These are phyloP conservation scores for Poicephalus gulielmi DNA, from an alignment of 2,113 vertebrate species.

Conservation along the genomic window DNA sequence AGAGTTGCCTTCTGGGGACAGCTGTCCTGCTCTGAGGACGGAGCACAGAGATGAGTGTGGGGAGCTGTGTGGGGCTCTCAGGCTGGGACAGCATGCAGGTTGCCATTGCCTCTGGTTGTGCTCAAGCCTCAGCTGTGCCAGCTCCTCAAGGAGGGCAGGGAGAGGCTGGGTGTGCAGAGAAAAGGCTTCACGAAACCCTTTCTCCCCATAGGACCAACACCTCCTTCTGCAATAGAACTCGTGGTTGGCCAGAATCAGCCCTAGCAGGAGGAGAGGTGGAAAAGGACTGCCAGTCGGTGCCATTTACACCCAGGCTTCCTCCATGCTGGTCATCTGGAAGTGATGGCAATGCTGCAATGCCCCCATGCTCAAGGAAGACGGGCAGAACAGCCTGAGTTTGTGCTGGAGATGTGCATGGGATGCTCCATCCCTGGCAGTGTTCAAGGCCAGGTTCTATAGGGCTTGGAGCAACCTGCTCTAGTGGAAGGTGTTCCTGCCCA, in stretches of 20 bases:
- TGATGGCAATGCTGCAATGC: not conserved
- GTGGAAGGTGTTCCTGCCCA: not conserved
- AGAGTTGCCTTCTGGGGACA: slow-evolving; percentile 23
- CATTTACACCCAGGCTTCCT: rapidly evolving
- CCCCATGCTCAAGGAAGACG: not conserved
- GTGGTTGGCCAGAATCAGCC: not conserved
- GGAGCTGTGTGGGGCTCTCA: not conserved
- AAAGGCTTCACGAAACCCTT: not conserved
- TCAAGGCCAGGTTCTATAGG: not conserved
- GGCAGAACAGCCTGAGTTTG: not conserved
- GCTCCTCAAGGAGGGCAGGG: not conserved
- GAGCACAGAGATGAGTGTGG: not conserved
- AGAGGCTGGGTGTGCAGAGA: not conserved
- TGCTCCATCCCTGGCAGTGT: not conserved
- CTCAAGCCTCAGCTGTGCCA: not conserved
- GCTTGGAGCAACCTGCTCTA: not conserved
- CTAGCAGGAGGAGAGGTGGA: not conserved
- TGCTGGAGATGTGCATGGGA: not conserved
- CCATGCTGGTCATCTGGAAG: not conserved
- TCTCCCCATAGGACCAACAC: not conserved
- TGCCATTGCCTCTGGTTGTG: not conserved
- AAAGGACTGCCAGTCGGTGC: not conserved
- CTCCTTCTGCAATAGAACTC: not conserved
- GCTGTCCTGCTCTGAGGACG: not conserved
- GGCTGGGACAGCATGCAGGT: not conserved